phyloP scores from a whole-genome alignment of 1,140 invertebrate species.

The Brevipalpus yothersi region DNA sequence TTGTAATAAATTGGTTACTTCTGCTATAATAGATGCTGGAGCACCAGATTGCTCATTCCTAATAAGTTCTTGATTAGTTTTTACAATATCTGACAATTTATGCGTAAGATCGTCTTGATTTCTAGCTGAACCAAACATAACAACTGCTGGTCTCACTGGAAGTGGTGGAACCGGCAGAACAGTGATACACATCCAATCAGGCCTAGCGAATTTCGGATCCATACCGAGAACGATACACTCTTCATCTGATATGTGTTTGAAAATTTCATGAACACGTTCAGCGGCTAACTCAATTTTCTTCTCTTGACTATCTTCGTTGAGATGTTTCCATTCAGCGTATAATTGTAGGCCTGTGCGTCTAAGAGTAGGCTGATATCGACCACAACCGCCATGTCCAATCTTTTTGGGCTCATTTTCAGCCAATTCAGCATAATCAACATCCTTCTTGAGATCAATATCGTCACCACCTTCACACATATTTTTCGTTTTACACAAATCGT shows the following conservation, averaged over 20 bases:
- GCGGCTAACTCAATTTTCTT: conserved; percentile 77
- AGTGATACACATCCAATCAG: conserved; percentile 98
- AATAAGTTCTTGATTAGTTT: conserved; percentile 86
- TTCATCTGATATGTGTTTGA: conserved; percentile 91
- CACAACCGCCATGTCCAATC: conserved; percentile 82
- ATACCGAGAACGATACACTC: conserved; percentile 85
- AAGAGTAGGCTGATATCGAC: conserved; percentile 84
- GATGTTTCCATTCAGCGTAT: conserved; percentile 79
- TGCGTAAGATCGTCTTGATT: conserved; percentile 98
- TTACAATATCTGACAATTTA: conserved; percentile 95
- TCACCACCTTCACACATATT: conserved; percentile 95
- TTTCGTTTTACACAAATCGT: conserved; percentile 94
- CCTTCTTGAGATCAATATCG: conserved; percentile 48
- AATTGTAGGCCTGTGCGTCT: conserved; percentile 67
- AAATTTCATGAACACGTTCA: conserved; percentile 83
- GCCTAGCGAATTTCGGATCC: conserved; percentile 51
- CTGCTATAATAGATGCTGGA: conserved; percentile 80
- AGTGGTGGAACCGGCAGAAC: conserved; percentile 90
- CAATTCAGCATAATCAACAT: neutral
- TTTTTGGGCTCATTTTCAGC: conserved; percentile 18
- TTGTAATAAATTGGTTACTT: conserved; percentile 94
- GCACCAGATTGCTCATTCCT: conserved; percentile 87
- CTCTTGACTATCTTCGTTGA: conserved; percentile 93
- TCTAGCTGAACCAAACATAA: conserved; percentile 94
- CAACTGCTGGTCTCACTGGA: conserved; percentile 72